Percentiles rank a stretch among this genome's conserved stretches.
Conservation (phyloP, 2,113 vertebrate genomes). For the Hiodon tergisus region DNA sequence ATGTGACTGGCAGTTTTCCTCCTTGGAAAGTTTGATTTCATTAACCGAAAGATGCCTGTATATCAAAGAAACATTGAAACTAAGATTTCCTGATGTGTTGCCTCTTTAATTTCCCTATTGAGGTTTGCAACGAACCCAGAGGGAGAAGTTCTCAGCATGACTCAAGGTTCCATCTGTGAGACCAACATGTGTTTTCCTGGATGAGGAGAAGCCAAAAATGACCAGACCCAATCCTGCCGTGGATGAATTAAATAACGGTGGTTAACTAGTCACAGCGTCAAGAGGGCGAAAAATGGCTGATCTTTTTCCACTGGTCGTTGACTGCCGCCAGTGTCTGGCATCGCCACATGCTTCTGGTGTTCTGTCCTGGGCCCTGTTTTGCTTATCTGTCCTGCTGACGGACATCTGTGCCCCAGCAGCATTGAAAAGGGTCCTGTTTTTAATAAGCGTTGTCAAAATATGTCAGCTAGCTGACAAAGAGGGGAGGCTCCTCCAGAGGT, state of each 20-base stretch:
- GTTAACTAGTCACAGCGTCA: not conserved
- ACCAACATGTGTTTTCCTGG: slow-evolving; percentile 3
- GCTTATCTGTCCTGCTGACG: not conserved
- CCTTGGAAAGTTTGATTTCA: no score
- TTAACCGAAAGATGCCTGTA: not conserved
- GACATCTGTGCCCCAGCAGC: not conserved
- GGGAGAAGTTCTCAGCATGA: not conserved
- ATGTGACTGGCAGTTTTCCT: no score
- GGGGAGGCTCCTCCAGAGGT: not conserved
- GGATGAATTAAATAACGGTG: not conserved
- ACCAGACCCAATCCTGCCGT: not conserved
- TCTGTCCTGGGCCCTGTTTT: not conserved
- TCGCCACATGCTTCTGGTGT: not conserved
- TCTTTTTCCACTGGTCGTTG: not conserved
- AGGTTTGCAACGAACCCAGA: not conserved
- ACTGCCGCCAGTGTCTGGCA: not conserved
- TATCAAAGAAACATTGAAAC: not conserved
- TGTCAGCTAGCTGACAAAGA: not conserved
- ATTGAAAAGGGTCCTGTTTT: not conserved
- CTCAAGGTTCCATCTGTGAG: slow-evolving; percentile 1
- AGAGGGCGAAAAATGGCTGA: no score
- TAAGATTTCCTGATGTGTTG: not conserved
- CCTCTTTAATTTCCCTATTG: not conserved
- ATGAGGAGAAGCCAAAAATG: not conserved
- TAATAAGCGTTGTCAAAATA: not conserved